Percentiles rank a stretch among this genome's conserved stretches.
Conservation (phyloP, 2,113 vertebrate species). For the Nicator chloris region DNA sequence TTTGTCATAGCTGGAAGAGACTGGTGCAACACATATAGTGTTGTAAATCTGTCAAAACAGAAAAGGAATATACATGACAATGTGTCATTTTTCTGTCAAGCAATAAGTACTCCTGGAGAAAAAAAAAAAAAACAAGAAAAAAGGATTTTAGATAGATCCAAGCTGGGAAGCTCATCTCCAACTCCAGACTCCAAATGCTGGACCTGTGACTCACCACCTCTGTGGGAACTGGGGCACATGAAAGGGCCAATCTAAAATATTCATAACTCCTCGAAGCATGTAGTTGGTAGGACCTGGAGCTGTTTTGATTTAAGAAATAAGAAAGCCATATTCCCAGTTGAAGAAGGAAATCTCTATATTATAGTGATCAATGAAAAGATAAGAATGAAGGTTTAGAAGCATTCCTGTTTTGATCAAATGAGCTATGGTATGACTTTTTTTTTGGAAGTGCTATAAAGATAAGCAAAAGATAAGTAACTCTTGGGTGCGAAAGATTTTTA, state of each 20-base stretch:
- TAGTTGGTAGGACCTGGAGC: neutral
- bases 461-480: slow-evolving; percentile 33
- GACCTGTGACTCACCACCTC: neutral
- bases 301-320: neutral
- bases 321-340: neutral
- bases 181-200: neutral
- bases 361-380: slow-evolving; percentile 13
- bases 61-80: neutral
- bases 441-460: slow-evolving; percentile 25
- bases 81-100: neutral
- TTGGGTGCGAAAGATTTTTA: neutral
- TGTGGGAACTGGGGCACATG: neutral
- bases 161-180: neutral
- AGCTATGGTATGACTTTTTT: neutral
- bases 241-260: neutral
- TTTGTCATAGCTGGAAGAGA: neutral
- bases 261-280: neutral
- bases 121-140: neutral
- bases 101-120: neutral
- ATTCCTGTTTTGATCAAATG: neutral
- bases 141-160: neutral
- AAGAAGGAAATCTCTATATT: neutral
- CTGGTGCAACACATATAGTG: neutral
- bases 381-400: slow-evolving; percentile 12
- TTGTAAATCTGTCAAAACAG: neutral